phyloP scores from a whole-genome alignment of 2,797 vertebrate genomes.

The Eulemur coronatus region DNA sequence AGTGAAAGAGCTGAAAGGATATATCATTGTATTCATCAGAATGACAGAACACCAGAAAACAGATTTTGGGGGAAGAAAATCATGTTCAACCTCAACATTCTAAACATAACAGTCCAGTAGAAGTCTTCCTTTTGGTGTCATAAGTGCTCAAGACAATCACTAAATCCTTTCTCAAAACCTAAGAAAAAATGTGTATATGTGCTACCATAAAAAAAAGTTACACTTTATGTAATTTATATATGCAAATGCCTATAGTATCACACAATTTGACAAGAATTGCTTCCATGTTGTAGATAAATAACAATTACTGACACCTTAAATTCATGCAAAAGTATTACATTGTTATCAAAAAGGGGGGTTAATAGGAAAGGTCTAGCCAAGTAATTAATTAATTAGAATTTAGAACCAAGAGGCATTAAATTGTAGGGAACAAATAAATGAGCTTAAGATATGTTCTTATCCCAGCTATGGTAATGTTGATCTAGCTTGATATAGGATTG shows the following conservation, averaged over 20 bases:
- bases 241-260: background rate
- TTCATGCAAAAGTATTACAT: background rate
- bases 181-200: background rate
- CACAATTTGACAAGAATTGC: background rate
- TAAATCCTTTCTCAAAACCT: background rate
- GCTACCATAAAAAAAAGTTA: background rate
- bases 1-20: background rate
- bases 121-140: background rate
- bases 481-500: background rate
- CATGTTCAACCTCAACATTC: background rate
- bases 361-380: background rate
- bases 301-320: background rate
- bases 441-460: background rate
- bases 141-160: background rate
- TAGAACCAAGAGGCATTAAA: background rate
- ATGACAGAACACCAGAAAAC: background rate
- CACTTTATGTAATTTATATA: background rate
- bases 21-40: background rate
- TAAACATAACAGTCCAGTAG: background rate
- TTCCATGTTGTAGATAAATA: background rate
- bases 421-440: background rate
- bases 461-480: background rate
- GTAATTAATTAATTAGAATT: constrained; percentile 15
- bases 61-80: constrained; percentile 8
- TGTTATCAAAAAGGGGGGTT: background rate